phyloP scores from a whole-genome alignment of 2,113 vertebrate genomes.

The Muntiacus reevesi region DNA sequence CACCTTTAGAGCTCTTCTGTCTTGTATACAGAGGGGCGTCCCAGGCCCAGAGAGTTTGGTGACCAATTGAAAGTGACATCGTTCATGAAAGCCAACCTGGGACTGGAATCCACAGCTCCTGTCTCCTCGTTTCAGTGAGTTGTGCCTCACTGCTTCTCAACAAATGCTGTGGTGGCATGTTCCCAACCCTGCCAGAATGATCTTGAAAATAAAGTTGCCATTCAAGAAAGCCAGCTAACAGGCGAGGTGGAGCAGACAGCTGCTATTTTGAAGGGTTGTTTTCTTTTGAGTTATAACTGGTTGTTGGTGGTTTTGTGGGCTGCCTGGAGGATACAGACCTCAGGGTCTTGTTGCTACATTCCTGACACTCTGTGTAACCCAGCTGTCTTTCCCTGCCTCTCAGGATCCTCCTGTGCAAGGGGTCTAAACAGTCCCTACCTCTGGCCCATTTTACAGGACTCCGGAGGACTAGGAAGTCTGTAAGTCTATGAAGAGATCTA shows the following conservation, averaged over 20 bases:
- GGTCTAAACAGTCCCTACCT: not conserved
- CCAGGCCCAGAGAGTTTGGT: not conserved
- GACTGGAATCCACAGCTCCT: not conserved
- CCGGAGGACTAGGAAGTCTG: not conserved
- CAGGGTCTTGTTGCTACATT: not conserved
- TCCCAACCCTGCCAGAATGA: slow-evolving; percentile 1
- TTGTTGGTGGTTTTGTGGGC: slow-evolving; percentile 15
- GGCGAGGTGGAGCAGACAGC: slow-evolving; percentile 16
- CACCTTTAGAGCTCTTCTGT: not conserved
- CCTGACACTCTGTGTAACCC: not conserved
- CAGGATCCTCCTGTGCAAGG: not conserved
- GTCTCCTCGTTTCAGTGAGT: not conserved
- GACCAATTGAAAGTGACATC: not conserved
- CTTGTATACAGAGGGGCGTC: not conserved
- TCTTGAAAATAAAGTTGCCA: slow-evolving; percentile 36
- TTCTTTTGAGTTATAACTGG: slow-evolving; percentile 47
- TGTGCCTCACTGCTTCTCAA: not conserved
- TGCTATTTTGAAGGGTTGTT: slow-evolving; percentile 52
- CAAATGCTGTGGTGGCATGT: not conserved
- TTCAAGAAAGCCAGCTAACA: slow-evolving; percentile 25
- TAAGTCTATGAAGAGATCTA: slow-evolving; percentile 24
- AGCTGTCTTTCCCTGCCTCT: not conserved
- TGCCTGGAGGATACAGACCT: not conserved
- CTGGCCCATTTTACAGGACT: not conserved
- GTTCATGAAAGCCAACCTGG: not conserved